Percentiles rank a stretch among this genome's conserved stretches.
These are phyloP conservation scores for Mesorhabditis spiculigera DNA, from an alignment of 2,888 invertebrate species.

Conservation along the genomic window DNA sequence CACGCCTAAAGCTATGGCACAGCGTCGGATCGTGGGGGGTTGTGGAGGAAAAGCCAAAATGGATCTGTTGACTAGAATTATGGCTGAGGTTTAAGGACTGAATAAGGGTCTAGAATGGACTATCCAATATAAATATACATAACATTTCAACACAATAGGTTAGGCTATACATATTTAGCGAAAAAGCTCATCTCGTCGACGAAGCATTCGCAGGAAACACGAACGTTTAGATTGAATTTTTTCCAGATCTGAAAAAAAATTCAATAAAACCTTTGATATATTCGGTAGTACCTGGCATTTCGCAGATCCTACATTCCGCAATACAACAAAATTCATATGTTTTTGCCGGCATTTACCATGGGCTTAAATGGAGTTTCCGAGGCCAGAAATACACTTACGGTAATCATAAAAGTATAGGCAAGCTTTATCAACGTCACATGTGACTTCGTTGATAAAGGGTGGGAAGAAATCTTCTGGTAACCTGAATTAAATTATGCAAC, in stretches of 20 bases:
- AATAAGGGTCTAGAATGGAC: too few relatives aligned
- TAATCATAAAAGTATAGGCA: conserved; percentile 58
- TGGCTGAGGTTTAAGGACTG: too few relatives aligned
- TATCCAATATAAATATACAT: too few relatives aligned
- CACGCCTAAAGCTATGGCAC: too few relatives aligned
- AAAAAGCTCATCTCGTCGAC: conserved; percentile 55
- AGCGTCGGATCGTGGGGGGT: too few relatives aligned
- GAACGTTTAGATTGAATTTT: conserved; percentile 57
- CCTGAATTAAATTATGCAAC: conserved; percentile 6
- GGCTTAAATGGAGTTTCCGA: conserved; percentile 39
- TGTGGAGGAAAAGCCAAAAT: too few relatives aligned
- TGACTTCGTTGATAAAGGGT: conserved; percentile 59
- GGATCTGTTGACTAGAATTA: too few relatives aligned
- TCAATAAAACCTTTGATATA: too few relatives aligned
- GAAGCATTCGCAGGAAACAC: conserved; percentile 59
- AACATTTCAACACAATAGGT: too few relatives aligned
- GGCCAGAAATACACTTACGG: conserved; percentile 30
- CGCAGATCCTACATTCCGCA: conserved; percentile 54
- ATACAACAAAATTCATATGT: conserved; percentile 58
- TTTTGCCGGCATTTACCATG: conserved; percentile 59
- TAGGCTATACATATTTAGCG: conserved; percentile 54
- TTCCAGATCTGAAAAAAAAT: conserved; percentile 45
- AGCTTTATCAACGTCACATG: conserved; percentile 58
- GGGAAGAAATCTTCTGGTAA: conserved; percentile 58
- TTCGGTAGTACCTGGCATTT: conserved; percentile 41